Evolutionary conservation across 2,797 vertebrate species (phyloP), one percentile per base, ranked within the genome.

Genomic region (Eulemur rubriventer): DNA sequence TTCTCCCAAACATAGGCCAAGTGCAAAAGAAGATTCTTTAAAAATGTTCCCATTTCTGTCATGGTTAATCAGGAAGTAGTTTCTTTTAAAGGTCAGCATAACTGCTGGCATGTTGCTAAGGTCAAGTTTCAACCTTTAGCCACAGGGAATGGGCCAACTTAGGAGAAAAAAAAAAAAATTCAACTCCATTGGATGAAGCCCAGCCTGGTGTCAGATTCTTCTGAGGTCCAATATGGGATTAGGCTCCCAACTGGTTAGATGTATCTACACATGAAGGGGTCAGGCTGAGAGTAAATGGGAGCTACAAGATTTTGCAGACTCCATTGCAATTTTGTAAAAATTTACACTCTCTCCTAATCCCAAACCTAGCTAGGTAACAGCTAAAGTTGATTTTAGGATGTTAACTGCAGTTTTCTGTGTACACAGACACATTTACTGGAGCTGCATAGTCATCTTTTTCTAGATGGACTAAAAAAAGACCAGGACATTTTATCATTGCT

Each of bases 71-170:
- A 88, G 33, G 22, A 79, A 78, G 82, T 12, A 17, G n/a, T 67
- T 65, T 89, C 83, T 82, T 95, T 94, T 55, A 78, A 76, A 76
- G 17, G 52, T 72, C 55, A 91, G 63, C 92, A 52, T 86, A 92
- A 26, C 18, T 72, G 70, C 50, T 48, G 30, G 35, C 59, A 33
- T 63, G 75, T 90, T 91, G 55, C 82, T 70, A 79, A 35, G 46
- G 55, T 90, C 65, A 76, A 67, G 18, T 30, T 61, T 78, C 69
- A 96, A 92, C n/a, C 41, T 90, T 86, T 73, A 95, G 48, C 91
- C 95, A 57, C 72, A 65, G 12, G 11, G n/a, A 89, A 97, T 95
- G 30, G 82, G 87, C 88, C 82, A 81, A 48, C 10, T 85, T 96
- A 92, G 76, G 72, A 87, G 33, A 91, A 65, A 97, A 57, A 43